Evolutionary conservation across 2,113 vertebrate genomes (phyloP).

Genomic region (Coracopsis vasa): DNA sequence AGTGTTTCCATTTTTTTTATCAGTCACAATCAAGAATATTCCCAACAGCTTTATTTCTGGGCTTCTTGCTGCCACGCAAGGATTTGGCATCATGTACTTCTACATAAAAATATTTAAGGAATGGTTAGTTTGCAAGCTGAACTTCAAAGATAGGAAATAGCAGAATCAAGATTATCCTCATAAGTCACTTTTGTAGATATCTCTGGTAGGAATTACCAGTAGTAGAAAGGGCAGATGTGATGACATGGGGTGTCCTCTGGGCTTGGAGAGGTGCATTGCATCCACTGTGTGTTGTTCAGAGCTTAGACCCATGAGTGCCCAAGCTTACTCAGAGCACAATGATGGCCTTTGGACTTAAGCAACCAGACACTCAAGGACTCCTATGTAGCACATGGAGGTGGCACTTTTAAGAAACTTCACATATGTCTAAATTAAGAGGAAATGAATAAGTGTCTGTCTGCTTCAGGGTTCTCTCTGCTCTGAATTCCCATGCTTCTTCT

Average conservation of each 20-base stretch:
- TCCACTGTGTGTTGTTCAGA: fast-evolving
- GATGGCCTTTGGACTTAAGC: not conserved
- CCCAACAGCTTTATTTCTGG: not conserved
- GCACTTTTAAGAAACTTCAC: not conserved
- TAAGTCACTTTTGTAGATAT: not conserved
- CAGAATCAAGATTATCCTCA: not conserved
- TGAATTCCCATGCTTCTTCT: not conserved
- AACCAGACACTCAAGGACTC: fast-evolving
- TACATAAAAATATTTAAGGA: not conserved
- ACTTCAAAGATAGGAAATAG: not conserved
- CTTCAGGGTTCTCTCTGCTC: not conserved
- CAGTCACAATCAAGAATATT: not conserved
- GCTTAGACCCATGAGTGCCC: fast-evolving
- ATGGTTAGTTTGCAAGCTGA: not conserved
- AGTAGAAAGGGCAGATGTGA: not conserved
- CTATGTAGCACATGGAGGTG: not conserved
- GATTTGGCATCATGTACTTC: not conserved
- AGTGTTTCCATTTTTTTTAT: not conserved
- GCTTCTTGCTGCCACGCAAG: not conserved
- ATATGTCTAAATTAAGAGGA: not conserved
- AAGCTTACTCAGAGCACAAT: fast-evolving
- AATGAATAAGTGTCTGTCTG: not conserved
- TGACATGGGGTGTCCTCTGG: not conserved
- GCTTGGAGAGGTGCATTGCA: not conserved
- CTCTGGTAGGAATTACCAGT: not conserved